Evolutionary conservation across 2,113 vertebrate species (phyloP), one percentile per base, ranked within the genome.

Genomic region (Anoura caudifer): DNA sequence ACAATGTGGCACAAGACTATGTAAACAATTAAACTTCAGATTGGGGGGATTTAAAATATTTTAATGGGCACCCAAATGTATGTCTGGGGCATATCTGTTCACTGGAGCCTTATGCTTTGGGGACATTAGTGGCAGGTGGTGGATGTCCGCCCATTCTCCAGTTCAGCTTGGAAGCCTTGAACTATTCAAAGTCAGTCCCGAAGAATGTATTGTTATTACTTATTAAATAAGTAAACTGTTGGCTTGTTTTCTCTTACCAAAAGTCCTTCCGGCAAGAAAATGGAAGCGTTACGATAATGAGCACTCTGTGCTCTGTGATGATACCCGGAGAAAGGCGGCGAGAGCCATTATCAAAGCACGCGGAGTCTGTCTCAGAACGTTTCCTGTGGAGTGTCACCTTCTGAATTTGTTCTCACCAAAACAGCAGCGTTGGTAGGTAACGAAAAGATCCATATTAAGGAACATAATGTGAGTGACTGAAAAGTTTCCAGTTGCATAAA

Each of bases 221-320:
- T 69, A 63, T 80, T 92, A 77, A 91, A 69, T 52, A 95, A 81
- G 50, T 52, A 95, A 81, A 56, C 70, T 31, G 1, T 15, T 38
- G 67, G 43, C 45, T 69, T 83, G 12, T 73, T 82, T 87, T 93
- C 56, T 83, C 75, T 91, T 50, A 73, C 38, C 4, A 11, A 47
- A 79, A 67, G 14, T 19, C 69, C 33, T 56, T 72, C 43, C 50
- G 36, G 7, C 11, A 36, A 61, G 69, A 67, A 86, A 97, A 67
- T 52, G 70, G 67, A 36, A 61, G 72, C 77, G 7, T 10, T 13
- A 38, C 80, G 43, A 20, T 33, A 72, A 38, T 31, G 67, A 67
- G 52, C 22, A 6, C 1, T 16, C 31, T 15, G 43, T 20, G 26
- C n/a, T 43, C n/a, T 5, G 13, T 9, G 61, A 38, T 5, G 15